Base-by-base conservation (phyloP, 2,113 vertebrate genomes). In the Echinops telfairi region DNA sequence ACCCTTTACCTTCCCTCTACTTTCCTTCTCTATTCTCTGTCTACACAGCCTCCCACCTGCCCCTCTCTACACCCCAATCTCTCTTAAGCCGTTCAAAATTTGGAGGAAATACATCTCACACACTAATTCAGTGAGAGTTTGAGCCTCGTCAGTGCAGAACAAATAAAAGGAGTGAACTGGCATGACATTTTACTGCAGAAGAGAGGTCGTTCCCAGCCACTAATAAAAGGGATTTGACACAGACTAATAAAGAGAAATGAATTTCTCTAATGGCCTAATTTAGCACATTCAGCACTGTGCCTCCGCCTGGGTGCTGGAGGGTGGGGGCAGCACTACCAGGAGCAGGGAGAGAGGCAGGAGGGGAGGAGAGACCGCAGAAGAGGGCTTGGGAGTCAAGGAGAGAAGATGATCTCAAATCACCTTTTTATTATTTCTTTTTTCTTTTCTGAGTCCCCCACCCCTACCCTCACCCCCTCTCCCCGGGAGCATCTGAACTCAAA, bases 191-290 rank as follows among this genome's bases (percentile, higher is more conserved):
- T 97, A 97, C 97, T 98, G 98, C 97, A 97, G 97, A 97, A 98
- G 97, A 97, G 98, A 98, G 98, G 98, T 98, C 97, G 77, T 97
- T 98, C 88, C 87, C 97, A 98, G 98, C 97, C 97, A 95, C 98
- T 98, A 98, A 98, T 98, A 98, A 98, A 98, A 98, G 98, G 97
- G 98, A 98, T 98, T 98, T 94, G 95, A 98, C 98, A 98, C 47
- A 86, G 98, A 96, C 98, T 98, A 98, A 98, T 98, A 98, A 98
- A 98, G 98, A 98, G 98, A 97, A 98, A 98, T 98, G 96, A 98
- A 98, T 98, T 98, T 97, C 97, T 98, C 98, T 98, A 98, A 98
- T 97, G 98, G 97, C 96, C 98, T 98, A 96, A 98, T 98, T 98
- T 97, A 97, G 94, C 97, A 97, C 98, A 97, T 98, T 98, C 98